phyloP scores from a whole-genome alignment of 2,797 vertebrate species.

The Rhabdophis nuchalis region DNA sequence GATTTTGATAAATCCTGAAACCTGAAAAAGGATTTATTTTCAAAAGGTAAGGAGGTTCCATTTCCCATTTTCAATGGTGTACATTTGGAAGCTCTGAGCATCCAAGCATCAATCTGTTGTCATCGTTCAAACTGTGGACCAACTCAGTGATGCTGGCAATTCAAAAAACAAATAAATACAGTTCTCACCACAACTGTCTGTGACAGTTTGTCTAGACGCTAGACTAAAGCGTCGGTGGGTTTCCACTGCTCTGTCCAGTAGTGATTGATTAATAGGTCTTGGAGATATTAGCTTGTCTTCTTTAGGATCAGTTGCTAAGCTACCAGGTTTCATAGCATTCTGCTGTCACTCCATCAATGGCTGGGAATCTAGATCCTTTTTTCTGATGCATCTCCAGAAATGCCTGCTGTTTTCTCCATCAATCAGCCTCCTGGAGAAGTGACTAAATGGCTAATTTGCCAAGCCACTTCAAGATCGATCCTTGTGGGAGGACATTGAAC shows the following conservation, averaged over 20 bases:
- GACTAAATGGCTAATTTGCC: not conserved
- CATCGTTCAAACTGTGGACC: not conserved
- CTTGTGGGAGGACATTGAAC: not conserved
- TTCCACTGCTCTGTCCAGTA: not conserved
- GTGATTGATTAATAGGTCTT: not conserved
- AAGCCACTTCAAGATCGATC: not conserved
- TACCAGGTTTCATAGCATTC: not conserved
- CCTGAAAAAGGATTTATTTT: not conserved
- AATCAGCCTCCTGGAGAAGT: not conserved
- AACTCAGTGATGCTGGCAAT: not conserved
- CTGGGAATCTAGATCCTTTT: not conserved
- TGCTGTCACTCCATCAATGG: not conserved
- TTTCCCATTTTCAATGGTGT: not conserved
- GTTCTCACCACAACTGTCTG: not conserved
- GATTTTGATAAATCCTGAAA: not conserved
- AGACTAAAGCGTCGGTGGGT: not conserved
- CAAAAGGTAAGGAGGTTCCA: not conserved
- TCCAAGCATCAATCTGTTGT: too few species aligned
- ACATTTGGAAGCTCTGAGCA: not conserved
- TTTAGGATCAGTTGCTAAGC: slow-evolving; percentile 9
- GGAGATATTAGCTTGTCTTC: not conserved
- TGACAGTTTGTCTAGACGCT: not conserved
- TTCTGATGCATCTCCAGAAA: not conserved
- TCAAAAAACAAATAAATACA: not conserved
- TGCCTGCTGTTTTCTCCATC: not conserved